phyloP scores from a whole-genome alignment of 2,797 vertebrate genomes.

The Todus mexicanus region DNA sequence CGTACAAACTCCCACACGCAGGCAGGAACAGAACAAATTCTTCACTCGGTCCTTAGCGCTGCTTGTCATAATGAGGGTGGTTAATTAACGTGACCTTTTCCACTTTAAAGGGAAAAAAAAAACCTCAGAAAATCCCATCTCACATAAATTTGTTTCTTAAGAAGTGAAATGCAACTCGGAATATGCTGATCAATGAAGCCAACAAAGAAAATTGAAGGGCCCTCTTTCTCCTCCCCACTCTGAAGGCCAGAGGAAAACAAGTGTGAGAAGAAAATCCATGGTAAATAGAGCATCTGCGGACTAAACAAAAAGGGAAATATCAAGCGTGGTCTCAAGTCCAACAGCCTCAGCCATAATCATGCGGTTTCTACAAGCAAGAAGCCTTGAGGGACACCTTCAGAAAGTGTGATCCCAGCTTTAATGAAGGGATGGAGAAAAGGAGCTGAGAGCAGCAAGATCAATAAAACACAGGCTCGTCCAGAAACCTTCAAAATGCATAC shows the following conservation, averaged over 20 bases:
- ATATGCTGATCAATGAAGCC: not conserved
- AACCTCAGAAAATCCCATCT: not conserved
- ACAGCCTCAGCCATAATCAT: not conserved
- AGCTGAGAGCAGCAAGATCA: not conserved
- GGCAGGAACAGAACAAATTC: constrained; percentile 25
- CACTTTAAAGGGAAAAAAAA: not conserved
- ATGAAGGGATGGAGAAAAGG: constrained; percentile 6
- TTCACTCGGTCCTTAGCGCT: constrained; percentile 2
- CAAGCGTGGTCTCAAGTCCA: not conserved
- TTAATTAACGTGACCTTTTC: constrained; percentile 53
- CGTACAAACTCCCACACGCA: not conserved
- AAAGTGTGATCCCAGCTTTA: not conserved
- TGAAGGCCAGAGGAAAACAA: not conserved
- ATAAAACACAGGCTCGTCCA: not conserved
- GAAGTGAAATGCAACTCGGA: not conserved
- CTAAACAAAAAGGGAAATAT: not conserved
- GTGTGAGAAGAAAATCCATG: constrained; percentile 3
- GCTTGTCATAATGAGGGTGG: not conserved
- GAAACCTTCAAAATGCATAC: not conserved
- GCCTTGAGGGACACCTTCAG: not conserved
- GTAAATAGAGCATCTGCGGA: not conserved
- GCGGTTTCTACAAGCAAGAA: not conserved
- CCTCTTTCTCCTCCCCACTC: not conserved
- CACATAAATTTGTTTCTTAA: not conserved
- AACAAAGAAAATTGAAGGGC: not conserved